Conservation (phyloP, 2,888 invertebrate genomes). For the Ariolimax columbianus region DNA sequence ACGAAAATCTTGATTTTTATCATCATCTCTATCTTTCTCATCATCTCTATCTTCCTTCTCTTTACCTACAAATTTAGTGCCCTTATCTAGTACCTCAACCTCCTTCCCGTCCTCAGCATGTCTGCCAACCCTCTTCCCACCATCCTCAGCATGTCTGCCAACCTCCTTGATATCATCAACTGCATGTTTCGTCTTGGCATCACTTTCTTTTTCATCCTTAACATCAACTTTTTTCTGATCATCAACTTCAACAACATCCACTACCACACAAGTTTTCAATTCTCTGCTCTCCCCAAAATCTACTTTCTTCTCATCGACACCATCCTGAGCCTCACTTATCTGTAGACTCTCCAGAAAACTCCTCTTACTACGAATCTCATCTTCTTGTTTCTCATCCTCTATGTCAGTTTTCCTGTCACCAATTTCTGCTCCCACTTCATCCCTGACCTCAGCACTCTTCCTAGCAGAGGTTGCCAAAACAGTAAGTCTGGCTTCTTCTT, state of each 20-base stretch:
- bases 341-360: background rate
- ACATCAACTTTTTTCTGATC: constrained; percentile 15
- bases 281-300: background rate
- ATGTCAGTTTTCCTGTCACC: background rate
- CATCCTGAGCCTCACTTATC: background rate
- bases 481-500: constrained; percentile 1
- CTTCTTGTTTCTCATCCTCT: constrained; percentile 11
- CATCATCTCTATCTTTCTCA: background rate
- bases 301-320: background rate
- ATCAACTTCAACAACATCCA: background rate
- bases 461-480: background rate
- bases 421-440: background rate
- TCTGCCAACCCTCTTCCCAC: background rate
- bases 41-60: background rate
- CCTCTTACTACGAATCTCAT: background rate
- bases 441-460: background rate
- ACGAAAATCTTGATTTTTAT: no score
- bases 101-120: background rate
- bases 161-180: background rate
- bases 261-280: background rate
- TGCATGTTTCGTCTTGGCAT: background rate
- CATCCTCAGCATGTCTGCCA: background rate
- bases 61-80: background rate
- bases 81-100: background rate
- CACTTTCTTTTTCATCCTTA: background rate